phyloP scores from a whole-genome alignment of 2,113 vertebrate genomes.

The Lathamus discolor region DNA sequence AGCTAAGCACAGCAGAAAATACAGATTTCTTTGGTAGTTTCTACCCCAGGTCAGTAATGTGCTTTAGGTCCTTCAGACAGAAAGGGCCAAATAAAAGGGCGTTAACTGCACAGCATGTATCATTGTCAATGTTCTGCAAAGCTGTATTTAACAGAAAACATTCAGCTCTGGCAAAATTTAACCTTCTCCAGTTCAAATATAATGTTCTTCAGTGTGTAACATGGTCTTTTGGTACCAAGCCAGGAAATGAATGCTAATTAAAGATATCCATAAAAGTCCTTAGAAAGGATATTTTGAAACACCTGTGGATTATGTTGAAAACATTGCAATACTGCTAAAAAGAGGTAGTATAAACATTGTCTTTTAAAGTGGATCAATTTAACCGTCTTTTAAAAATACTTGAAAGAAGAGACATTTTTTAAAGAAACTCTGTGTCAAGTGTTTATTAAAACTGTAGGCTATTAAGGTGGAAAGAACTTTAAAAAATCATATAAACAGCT shows the following conservation, averaged over 20 bases:
- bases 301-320: slow-evolving; percentile 42
- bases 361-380: not conserved
- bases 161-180: not conserved
- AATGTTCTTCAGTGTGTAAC: not conserved
- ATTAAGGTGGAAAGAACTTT: not conserved
- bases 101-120: not conserved
- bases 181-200: not conserved
- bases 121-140: not conserved
- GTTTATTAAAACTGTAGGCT: not conserved
- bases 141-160: not conserved
- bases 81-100: not conserved
- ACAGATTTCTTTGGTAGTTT: not conserved
- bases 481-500: not conserved
- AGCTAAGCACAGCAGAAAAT: not conserved
- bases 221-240: not conserved
- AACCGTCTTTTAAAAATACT: not conserved
- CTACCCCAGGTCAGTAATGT: not conserved
- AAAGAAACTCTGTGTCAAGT: not conserved
- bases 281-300: slow-evolving; percentile 9
- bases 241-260: slow-evolving; percentile 4
- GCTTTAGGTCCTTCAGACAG: not conserved
- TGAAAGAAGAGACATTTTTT: not conserved
- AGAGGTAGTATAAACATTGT: slow-evolving; percentile 13
- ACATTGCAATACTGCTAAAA: not conserved
- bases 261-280: not conserved